Conservation (phyloP, 2,888 invertebrate genomes). For the Caenorhabditis becei region DNA sequence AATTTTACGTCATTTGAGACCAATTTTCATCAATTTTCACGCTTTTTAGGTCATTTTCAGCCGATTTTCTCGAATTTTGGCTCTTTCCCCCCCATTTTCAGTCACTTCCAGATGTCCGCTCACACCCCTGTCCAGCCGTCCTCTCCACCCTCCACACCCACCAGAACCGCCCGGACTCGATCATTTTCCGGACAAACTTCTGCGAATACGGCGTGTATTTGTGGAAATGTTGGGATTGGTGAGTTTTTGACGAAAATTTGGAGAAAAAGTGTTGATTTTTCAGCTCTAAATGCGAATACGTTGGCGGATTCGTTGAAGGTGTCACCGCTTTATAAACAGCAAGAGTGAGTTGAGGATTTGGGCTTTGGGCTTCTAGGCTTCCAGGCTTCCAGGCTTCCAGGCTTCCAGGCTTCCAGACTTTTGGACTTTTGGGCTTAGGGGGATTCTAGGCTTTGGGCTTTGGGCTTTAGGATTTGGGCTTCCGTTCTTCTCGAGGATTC, state of each 20-base stretch:
- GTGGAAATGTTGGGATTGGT: slow-evolving; percentile 48
- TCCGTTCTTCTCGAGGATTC: too few species aligned
- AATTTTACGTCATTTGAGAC: too few species aligned
- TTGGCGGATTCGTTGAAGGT: slow-evolving; percentile 80
- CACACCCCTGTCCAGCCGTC: slow-evolving; percentile 26
- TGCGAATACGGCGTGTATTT: slow-evolving; percentile 34
- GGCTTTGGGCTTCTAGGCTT: neutral
- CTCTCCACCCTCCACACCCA: slow-evolving; percentile 41
- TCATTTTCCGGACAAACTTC: slow-evolving; percentile 25
- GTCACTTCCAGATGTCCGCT: slow-evolving; percentile 20
- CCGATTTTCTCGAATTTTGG: neutral
- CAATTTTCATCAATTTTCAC: too few species aligned
- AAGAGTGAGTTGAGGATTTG: slow-evolving; percentile 72
- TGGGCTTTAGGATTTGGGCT: too few species aligned
- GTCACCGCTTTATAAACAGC: slow-evolving; percentile 79
- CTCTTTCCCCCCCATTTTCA: neutral
- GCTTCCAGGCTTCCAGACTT: neutral
- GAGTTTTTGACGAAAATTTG: neutral
- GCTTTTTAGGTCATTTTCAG: too few species aligned
- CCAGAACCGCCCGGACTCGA: slow-evolving; percentile 21
- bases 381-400: neutral
- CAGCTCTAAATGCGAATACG: slow-evolving; percentile 73
- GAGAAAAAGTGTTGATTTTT: slow-evolving; percentile 4
- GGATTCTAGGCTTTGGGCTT: too few species aligned
- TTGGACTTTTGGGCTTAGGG: neutral